Conservation (phyloP, 2,113 vertebrate genomes). For the Mobula hypostoma region DNA sequence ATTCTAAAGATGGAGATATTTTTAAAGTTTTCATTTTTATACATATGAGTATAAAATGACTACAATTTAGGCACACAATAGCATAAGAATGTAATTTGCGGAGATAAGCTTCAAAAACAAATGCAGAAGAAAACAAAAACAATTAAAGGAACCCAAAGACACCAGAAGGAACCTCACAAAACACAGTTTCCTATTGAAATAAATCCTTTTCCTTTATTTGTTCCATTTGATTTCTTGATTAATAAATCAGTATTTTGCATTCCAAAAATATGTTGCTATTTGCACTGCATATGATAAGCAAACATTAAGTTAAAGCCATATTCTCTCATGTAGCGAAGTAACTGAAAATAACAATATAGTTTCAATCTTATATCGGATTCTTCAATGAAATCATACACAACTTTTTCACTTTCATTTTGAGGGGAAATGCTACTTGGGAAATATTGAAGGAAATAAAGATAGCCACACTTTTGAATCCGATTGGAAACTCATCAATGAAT, state of each 20-base stretch:
- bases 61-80: constrained; percentile 30
- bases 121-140: neutral
- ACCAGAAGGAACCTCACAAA: constrained; percentile 32
- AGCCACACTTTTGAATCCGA: neutral
- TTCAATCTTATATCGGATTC: neutral
- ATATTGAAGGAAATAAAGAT: constrained; percentile 1
- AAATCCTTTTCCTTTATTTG: constrained; percentile 37
- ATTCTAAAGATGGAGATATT: neutral
- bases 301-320: constrained; percentile 22
- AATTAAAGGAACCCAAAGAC: neutral
- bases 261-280: constrained; percentile 20
- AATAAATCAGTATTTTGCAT: constrained; percentile 24
- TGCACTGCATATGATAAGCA: constrained; percentile 5
- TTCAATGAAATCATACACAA: neutral
- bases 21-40: neutral
- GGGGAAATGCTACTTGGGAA: neutral
- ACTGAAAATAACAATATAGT: neutral
- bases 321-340: neutral
- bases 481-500: neutral
- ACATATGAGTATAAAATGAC: neutral
- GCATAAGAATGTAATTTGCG: neutral
- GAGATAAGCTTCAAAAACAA: constrained; percentile 10
- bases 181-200: constrained; percentile 25
- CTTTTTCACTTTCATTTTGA: neutral
- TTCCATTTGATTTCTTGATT: constrained; percentile 8